Evolutionary conservation across 1,140 invertebrate species (phyloP), one percentile per base, ranked within the genome.

Genomic region (Dryas iulia): DNA sequence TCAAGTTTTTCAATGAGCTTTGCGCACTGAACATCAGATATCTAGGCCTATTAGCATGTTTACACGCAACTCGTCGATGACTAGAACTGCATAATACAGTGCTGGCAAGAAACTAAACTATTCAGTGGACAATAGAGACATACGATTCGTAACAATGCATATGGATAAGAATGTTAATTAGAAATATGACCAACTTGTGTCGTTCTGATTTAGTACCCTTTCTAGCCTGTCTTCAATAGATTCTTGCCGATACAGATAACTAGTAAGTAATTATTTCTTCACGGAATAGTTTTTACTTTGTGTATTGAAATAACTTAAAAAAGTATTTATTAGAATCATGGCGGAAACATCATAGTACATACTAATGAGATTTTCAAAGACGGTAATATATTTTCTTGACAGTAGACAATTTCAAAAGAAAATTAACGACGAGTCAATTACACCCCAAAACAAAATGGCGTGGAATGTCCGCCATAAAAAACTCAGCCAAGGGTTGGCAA

Each of bases 131-230:
- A 90, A 90, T 90, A 82, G 86, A 82, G 82, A 79, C 78, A 88
- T 90, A 77, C 77, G 84, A 90, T 84, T 86, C 82, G 71, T 79
- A 84, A 79, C 82, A 79, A 79, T 80, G 82, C 84, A 84, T 81
- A 84, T 81, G 79, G 82, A 87, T 77, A 85, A 82, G 84, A 85
- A 86, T 87, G 81, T 89, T 91, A 86, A 91, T 87, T 85, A 74
- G 86, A 82, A 89, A 91, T 91, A 83, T 82, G 86, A 91, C 81
- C 63, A 52, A 69, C 74, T 78, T 69, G 65, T 70, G 75, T 72
- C 78, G 76, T 78, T 83, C 73, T 82, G 78, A 82, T 79, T 82
- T 74, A 79, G 66, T 77, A 77, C 66, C 71, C 63, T 81, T 83
- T 81, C 80, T 83, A 82, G 78, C 73, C 75, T 72, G 75, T 73